phyloP scores from a whole-genome alignment of 2,888 invertebrate genomes.

The Drosophila multiciliata region DNA sequence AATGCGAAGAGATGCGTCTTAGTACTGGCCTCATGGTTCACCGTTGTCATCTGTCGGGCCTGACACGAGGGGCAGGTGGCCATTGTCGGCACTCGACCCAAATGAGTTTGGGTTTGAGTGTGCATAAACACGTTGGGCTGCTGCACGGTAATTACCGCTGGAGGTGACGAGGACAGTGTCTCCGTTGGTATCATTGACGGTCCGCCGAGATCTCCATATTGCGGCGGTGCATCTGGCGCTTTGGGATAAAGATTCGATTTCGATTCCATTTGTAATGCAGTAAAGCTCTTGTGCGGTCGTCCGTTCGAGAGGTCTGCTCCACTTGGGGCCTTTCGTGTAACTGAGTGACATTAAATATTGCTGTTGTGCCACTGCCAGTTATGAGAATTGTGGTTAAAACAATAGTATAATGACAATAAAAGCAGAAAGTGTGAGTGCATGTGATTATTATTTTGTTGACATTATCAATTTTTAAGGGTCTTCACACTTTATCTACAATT shows the following conservation, averaged over 20 bases:
- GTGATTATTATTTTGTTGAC: not conserved
- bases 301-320: conserved; percentile 25
- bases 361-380: not conserved
- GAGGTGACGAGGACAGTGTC: not conserved
- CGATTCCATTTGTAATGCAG: conserved; percentile 27
- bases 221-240: conserved; percentile 33
- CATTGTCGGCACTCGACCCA: conserved; percentile 55
- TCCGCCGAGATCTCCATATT: conserved; percentile 33
- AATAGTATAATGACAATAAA: not conserved
- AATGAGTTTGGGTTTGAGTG: conserved; percentile 4
- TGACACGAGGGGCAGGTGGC: conserved; percentile 74
- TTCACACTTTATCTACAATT: not conserved
- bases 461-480: not conserved
- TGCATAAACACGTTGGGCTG: conserved; percentile 48
- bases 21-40: conserved; percentile 58
- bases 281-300: not conserved
- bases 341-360: conserved; percentile 21
- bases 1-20: conserved; percentile 76
- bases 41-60: conserved; percentile 50
- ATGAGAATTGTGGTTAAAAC: not conserved
- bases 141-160: conserved; percentile 33
- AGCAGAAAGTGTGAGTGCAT: not conserved
- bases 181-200: conserved; percentile 48
- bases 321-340: conserved; percentile 28
- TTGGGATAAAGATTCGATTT: conserved; percentile 49